Evolutionary conservation across 2,113 vertebrate genomes (phyloP).

Genomic region (Etheostoma spectabile): DNA sequence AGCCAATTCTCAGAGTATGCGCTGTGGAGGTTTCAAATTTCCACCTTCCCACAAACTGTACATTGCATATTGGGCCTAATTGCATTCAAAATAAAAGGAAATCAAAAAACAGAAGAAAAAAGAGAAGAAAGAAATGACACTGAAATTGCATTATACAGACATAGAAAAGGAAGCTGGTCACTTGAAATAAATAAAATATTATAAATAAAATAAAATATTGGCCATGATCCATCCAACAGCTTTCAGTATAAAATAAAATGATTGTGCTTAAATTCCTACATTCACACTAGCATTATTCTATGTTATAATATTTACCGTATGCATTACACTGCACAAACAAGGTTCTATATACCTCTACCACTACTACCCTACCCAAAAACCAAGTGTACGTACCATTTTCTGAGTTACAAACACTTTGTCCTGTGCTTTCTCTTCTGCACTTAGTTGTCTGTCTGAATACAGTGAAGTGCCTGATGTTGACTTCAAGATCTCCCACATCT

Average conservation of each 20-base stretch:
- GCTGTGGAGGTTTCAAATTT: background rate
- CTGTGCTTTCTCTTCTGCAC: constrained; percentile 30
- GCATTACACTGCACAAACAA: background rate
- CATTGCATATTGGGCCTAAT: background rate
- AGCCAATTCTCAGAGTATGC: background rate
- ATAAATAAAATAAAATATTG: background rate
- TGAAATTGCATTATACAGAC: background rate
- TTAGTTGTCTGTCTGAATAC: constrained; percentile 44
- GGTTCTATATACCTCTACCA: too few relatives aligned
- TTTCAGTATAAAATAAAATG: background rate
- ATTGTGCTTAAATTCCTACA: too few relatives aligned
- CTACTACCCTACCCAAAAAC: background rate
- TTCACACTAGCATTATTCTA: background rate
- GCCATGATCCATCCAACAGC: background rate
- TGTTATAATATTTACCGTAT: background rate
- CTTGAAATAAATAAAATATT: background rate
- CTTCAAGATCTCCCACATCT: constrained; percentile 67
- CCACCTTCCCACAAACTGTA: background rate
- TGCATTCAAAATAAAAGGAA: background rate
- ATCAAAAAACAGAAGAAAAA: too few relatives aligned
- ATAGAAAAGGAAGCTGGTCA: background rate
- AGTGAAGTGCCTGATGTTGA: constrained; percentile 40
- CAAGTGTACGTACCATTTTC: constrained; percentile 59
- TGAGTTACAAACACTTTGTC: constrained; percentile 28
- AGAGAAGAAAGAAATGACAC: too few relatives aligned